A percentile compares a stretch with the other conserved stretches of the same genome.
phyloP scores from a whole-genome alignment of 2,113 vertebrate genomes.

The Circaetus gallicus region DNA sequence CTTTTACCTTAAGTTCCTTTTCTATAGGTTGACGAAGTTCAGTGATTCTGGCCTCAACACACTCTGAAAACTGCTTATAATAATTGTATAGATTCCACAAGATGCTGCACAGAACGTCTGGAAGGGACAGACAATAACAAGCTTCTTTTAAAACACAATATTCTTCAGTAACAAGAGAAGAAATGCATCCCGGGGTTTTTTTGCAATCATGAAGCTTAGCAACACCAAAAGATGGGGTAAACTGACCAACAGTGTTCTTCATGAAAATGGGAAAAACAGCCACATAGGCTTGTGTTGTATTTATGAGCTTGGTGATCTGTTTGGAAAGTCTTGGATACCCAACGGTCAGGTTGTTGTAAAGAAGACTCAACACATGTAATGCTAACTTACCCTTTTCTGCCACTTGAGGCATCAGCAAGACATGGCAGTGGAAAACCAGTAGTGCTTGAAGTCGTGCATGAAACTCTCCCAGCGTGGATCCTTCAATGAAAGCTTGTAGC shows the following conservation, averaged over 20 bases:
- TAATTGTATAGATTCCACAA: constrained; percentile 94
- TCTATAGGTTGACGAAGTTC: constrained; percentile 90
- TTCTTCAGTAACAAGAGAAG: neutral
- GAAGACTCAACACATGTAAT: neutral
- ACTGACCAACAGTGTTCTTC: neutral
- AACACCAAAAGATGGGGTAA: neutral
- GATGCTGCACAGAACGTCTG: constrained; percentile 85
- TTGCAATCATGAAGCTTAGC: neutral
- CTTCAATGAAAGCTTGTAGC: constrained; percentile 90
- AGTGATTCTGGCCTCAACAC: constrained; percentile 79
- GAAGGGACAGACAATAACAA: constrained; percentile 2
- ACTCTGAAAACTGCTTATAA: constrained; percentile 89
- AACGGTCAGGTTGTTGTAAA: neutral
- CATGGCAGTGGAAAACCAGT: constrained; percentile 93
- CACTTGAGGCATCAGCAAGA: constrained; percentile 81
- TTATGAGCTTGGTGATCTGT: neutral
- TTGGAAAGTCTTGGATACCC: neutral
- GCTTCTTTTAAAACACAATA: neutral
- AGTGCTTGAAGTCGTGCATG: constrained; percentile 82
- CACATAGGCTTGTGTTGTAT: neutral
- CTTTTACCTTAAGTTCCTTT: constrained; percentile 91
- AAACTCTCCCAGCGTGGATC: constrained; percentile 89
- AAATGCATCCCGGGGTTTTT: neutral
- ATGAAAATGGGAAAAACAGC: neutral
- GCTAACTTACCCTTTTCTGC: constrained; percentile 80